These are phyloP conservation scores for Pseudomyrmex cubaensis DNA, from an alignment of 1,140 invertebrate genomes.

Conservation along the genomic window DNA sequence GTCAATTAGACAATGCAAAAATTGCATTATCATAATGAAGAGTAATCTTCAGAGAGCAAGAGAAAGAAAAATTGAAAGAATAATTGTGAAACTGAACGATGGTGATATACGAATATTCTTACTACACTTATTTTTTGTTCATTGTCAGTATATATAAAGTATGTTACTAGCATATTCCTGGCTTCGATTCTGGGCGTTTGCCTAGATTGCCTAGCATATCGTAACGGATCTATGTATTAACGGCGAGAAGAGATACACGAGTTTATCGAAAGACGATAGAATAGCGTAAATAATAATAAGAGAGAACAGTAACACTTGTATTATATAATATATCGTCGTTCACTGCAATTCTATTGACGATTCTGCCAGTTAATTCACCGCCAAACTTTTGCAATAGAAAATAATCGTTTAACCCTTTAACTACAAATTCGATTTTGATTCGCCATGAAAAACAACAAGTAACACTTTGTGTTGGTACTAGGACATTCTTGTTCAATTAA, in stretches of 20 bases:
- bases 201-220: slow-evolving; percentile 48
- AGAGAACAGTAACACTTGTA: slow-evolving; percentile 36
- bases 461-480: too few species aligned
- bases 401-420: slow-evolving; percentile 29
- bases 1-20: too few species aligned
- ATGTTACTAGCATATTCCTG: slow-evolving; percentile 18
- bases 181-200: slow-evolving; percentile 8
- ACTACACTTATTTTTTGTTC: slow-evolving; percentile 22
- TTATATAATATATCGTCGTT: slow-evolving; percentile 9
- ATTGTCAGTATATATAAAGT: not conserved
- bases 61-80: too few species aligned
- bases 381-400: not conserved
- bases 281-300: slow-evolving; percentile 37
- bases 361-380: slow-evolving; percentile 43
- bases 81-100: not conserved
- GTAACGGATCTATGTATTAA: slow-evolving; percentile 27
- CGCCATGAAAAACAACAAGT: too few species aligned
- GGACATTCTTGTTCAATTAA: too few species aligned
- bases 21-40: too few species aligned
- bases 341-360: slow-evolving; percentile 33
- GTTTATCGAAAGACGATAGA: slow-evolving; percentile 22
- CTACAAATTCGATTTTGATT: not conserved
- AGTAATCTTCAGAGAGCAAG: too few species aligned
- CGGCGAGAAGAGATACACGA: not conserved
- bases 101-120: slow-evolving; percentile 47